A percentile compares a stretch with the other conserved stretches of the same genome.
Conservation (phyloP, 2,888 invertebrate species). For the Agrotis exclamationis region DNA sequence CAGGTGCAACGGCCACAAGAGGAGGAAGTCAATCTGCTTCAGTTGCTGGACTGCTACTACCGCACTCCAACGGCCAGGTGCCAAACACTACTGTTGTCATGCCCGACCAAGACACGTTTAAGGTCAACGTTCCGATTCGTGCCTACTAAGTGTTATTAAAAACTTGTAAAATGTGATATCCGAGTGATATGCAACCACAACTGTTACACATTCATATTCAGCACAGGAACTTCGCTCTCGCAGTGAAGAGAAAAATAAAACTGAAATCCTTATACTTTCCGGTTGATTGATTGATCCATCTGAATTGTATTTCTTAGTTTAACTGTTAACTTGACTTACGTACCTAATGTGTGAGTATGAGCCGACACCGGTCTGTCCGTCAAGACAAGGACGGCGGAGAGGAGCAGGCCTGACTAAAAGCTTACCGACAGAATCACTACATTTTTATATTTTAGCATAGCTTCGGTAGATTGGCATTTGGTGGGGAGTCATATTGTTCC, state of each 20-base stretch:
- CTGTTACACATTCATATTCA: slow-evolving; percentile 9
- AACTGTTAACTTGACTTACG: slow-evolving; percentile 44
- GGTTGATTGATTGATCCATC: neutral
- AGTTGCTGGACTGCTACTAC: slow-evolving; percentile 36
- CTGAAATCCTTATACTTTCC: neutral
- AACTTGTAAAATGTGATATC: slow-evolving; percentile 4
- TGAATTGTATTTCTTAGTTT: slow-evolving; percentile 26
- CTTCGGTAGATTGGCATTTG: slow-evolving; percentile 44
- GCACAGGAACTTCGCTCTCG: neutral
- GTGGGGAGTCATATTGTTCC: slow-evolving; percentile 53
- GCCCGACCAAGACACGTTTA: slow-evolving; percentile 9
- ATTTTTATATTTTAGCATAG: slow-evolving; percentile 57
- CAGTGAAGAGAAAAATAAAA: neutral
- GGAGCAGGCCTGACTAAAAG: slow-evolving; percentile 61
- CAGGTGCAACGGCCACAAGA: slow-evolving; percentile 64
- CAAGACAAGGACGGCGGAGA: slow-evolving; percentile 48
- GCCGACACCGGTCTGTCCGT: slow-evolving; percentile 57
- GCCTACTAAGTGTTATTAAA: slow-evolving; percentile 16
- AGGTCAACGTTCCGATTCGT: slow-evolving; percentile 7
- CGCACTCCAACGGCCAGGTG: slow-evolving; percentile 5
- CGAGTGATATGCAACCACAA: slow-evolving; percentile 16
- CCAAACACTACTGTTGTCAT: slow-evolving; percentile 22
- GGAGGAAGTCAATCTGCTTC: slow-evolving; percentile 47
- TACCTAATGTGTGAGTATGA: slow-evolving; percentile 43
- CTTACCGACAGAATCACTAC: slow-evolving; percentile 47